Conservation (phyloP, 1,140 invertebrate genomes). For the Drosophila seguyi region DNA sequence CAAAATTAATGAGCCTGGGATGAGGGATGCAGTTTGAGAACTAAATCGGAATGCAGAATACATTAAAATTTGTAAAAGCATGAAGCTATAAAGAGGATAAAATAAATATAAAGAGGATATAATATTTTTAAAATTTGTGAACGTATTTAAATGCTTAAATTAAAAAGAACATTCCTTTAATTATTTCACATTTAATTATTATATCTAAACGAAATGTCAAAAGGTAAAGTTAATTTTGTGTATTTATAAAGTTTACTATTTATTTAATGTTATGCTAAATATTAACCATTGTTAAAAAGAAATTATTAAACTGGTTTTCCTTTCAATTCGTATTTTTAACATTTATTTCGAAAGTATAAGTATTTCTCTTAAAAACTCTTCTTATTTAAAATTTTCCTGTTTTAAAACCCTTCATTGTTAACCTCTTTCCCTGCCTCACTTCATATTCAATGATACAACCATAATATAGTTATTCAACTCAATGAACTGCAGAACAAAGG, state of each 20-base stretch:
- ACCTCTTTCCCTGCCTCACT: slow-evolving; percentile 6
- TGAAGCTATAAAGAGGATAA: not conserved
- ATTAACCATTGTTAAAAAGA: too few relatives aligned
- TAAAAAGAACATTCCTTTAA: not conserved
- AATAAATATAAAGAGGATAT: too few relatives aligned
- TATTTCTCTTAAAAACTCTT: not conserved
- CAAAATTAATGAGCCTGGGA: slow-evolving; percentile 4
- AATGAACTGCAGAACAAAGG: slow-evolving; percentile 55
- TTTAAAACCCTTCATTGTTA: not conserved
- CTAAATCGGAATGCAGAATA: slow-evolving; percentile 9
- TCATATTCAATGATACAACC: slow-evolving; percentile 55
- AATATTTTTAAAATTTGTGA: not conserved
- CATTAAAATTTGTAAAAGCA: not conserved
- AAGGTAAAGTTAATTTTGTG: too few relatives aligned
- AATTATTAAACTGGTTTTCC: too few relatives aligned
- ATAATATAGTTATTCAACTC: slow-evolving; percentile 72
- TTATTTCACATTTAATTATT: not conserved
- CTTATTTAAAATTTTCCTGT: not conserved
- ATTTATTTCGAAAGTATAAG: not conserved
- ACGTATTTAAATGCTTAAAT: not conserved
- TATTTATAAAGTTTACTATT: too few relatives aligned
- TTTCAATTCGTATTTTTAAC: too few relatives aligned
- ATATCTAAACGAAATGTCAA: too few relatives aligned
- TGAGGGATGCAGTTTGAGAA: slow-evolving; percentile 19
- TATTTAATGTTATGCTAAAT: too few relatives aligned